Evolutionary conservation across 1,140 invertebrate species (phyloP), one percentile per base, ranked within the genome.

Genomic region (Heliothis subflexa): DNA sequence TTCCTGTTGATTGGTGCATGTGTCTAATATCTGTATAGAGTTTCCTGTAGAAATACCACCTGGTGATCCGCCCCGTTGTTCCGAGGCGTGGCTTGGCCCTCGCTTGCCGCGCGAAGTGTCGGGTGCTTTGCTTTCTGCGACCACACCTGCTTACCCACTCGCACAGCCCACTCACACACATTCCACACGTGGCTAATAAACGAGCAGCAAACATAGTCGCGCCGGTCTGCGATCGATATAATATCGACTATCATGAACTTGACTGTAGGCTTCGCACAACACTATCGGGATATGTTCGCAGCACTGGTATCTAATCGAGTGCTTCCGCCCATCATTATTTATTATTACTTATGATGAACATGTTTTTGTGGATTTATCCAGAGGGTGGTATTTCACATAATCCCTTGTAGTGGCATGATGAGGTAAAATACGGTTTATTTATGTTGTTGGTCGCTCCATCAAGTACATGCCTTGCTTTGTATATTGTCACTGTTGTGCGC

Each of bases 311-410:
- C 73, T 62, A 62, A 75, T 59, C 50, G 33, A 66, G 75, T 61
- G 75, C 75, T 68, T 68, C 52, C 61, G 70, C 59, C 45, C 59
- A 49, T 64, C 78, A 74, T 59, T 40, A 40, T 7, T 45, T 45
- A 33, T 73, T 57, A 59, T 47, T 73, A 59, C 54, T 40, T 55
- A 45, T 61, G 16, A 73, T 73, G 12, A 54, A 25, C 45, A 47
- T 59, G 45, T 64, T 76, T 76, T 64, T 50, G 28, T 64, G 21
- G 25, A 64, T 68, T 76, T 83, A 83, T 83, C 80, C 83, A 77
- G 87, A 88, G 89, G 91, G 92, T 93, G 92, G 92, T 93, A 92
- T 92, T 92, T 92, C 92, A 78, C 83, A 79, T 79, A 83, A 84
- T 86, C 85, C 88, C 85, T 83, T 83, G 91, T 93, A 92, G 91